These are phyloP conservation scores for Podarcis cretensis DNA, from an alignment of 2,113 vertebrate species.

Conservation along the genomic window DNA sequence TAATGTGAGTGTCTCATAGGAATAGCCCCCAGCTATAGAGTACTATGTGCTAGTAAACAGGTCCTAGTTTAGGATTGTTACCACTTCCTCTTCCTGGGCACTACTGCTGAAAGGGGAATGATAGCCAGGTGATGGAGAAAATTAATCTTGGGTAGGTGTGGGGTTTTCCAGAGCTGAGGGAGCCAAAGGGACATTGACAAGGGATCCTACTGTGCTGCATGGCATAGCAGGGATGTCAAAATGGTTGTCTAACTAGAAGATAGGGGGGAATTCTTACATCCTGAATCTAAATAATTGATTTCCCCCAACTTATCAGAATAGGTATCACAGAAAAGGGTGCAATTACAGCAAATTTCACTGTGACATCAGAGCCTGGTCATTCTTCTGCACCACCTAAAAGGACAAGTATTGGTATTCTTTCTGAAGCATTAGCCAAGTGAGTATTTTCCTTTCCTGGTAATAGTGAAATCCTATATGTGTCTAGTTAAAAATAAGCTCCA, in stretches of 20 bases:
- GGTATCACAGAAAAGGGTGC: constrained; percentile 89
- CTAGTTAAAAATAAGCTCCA: not conserved
- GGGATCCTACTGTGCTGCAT: not conserved
- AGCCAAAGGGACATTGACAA: not conserved
- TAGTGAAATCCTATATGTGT: not conserved
- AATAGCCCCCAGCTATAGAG: not conserved
- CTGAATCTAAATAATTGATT: constrained; percentile 9
- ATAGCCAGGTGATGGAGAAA: not conserved
- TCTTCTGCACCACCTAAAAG: constrained; percentile 89
- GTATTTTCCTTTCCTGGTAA: not conserved
- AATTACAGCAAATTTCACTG: constrained; percentile 83
- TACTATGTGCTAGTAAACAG: not conserved
- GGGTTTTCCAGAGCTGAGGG: not conserved
- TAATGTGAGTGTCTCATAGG: not conserved
- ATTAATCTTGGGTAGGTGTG: not conserved
- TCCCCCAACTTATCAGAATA: constrained; percentile 72
- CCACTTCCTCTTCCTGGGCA: not conserved
- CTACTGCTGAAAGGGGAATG: not conserved
- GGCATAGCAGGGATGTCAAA: not conserved
- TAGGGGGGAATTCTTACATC: not conserved
- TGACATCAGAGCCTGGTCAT: constrained; percentile 83
- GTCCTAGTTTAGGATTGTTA: not conserved
- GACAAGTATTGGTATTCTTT: constrained; percentile 91
- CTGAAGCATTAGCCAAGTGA: constrained; percentile 89
- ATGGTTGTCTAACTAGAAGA: accelerated